Base-by-base conservation (phyloP, 2,888 invertebrate genomes). In the Chloromyia formosa region DNA sequence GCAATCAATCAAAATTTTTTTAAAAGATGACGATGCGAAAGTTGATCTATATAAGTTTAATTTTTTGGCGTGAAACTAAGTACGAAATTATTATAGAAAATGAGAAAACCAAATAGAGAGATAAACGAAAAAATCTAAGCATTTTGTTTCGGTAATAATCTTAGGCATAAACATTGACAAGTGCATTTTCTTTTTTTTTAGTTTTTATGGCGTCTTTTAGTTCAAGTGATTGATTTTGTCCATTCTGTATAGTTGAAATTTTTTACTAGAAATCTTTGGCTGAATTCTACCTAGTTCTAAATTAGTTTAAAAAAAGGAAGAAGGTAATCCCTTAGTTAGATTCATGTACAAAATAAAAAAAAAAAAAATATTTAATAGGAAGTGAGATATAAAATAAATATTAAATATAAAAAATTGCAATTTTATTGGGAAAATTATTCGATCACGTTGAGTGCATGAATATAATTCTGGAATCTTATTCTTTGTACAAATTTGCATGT, bases 1-100 rank as follows among this genome's bases (percentile, higher is more conserved):
- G 58, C 18, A 68, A 35, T 64, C 73, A 73, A 69, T 73, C 73
- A 73, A 75, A 75, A 75, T 75, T 74, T 69, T 64, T 72, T 72
- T 62, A 75, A 56, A 42, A 56, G 61, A 60, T 35, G 42, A 42
- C 40, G 61, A 60, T 35, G 42, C 62, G 56, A 72, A 75, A 71
- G 49, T 53, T 53, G 45, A 72, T 62, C 62, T 49, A 61, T 35
- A 35, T 72, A 45, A 42, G 27, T 35, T 35, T 35, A 2, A n/a
- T 35, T 35, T 20, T 73, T 73, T 64, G 62, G 73, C n/a, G 58
- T 58, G 23, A 60, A 73, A 73, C 35, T 35, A 75, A 73, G 3
- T 18, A 60, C 10, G 60, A 73, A 75, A 53, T 73, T 42, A 35
- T 35, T 35, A 35, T 35, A 35, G 27, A 35, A 35, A 35, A 35